Evolutionary conservation across 1,140 invertebrate genomes (phyloP).

Genomic region (Odontomachus brunneus): DNA sequence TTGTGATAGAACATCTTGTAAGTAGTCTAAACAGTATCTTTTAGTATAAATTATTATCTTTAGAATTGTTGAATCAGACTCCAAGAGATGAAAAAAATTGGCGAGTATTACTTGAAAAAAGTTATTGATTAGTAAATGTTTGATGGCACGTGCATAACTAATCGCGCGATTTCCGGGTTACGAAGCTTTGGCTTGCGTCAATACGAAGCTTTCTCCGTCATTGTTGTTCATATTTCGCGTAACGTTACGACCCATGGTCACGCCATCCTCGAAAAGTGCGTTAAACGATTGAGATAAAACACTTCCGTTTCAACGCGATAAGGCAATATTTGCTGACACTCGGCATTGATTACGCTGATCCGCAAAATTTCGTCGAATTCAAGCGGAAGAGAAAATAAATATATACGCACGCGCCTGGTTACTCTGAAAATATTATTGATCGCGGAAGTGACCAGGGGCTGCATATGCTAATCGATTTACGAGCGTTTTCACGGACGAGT

Average conservation of each 20-base stretch:
- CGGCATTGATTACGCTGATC: background rate
- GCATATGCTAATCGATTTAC: background rate
- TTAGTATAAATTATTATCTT: no score
- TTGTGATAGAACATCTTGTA: no score
- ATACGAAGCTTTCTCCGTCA: background rate
- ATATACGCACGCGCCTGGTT: slow-evolving; percentile 31
- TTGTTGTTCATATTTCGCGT: background rate
- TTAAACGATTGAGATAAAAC: slow-evolving; percentile 35
- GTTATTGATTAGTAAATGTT: no score
- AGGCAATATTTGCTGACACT: slow-evolving; percentile 37
- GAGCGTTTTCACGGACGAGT: background rate
- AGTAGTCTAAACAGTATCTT: no score
- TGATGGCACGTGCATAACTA: no score
- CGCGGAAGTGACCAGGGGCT: background rate
- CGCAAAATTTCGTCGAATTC: background rate
- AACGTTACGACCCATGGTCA: background rate
- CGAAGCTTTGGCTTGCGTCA: no score
- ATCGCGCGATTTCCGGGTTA: no score
- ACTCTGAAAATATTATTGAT: slow-evolving; percentile 2
- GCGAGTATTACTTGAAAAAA: no score
- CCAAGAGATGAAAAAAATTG: no score
- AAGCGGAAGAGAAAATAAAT: slow-evolving; percentile 49
- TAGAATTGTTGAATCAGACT: no score
- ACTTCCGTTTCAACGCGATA: background rate
- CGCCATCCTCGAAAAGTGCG: background rate